Evolutionary conservation across 2,888 invertebrate species (phyloP), one percentile per base, ranked within the genome.

Genomic region (Nomada ferruginata): DNA sequence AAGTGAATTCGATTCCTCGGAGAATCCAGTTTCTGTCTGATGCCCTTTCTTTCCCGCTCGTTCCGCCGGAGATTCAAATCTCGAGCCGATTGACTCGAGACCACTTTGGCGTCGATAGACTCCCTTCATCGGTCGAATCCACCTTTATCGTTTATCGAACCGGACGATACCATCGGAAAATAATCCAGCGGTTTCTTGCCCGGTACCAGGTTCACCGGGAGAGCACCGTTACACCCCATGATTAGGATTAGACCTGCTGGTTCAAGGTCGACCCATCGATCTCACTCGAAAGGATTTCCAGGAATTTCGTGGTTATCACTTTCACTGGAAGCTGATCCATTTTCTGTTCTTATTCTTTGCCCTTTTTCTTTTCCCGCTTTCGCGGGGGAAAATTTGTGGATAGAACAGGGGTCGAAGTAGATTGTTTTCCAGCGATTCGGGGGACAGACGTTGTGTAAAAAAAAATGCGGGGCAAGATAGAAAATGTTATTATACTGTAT

Each of bases 1-100:
- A 83, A 85, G 77, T 80, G 80, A 77, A 79, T 77, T 86, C 73
- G 73, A 84, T 88, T 87, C 79, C 75, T 66, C 57, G 61, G 72
- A 76, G 79, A 66, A 82, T 77, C 75, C 80, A 78, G 82, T 83
- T 79, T 85, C 84, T 68, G 77, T 73, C 74, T 57, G 70, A 65
- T 85, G 78, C 76, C 82, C 75, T 79, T 73, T 80, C 79, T 79
- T 80, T 70, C 73, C 77, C 78, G 66, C 52, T 15, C 83, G 79
- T 79, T 79, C 79, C 65, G 42, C 29, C 65, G 50, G 60, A 88
- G 84, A 89, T 89, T 89, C 84, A 88, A 89, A 89, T 89, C 86
- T 88, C 79, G 59, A 69, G 72, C 70, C 86, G 84, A 89, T 90
- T 76, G 87, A 89, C 85, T 86, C 78, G 73, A 80, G 84, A 86